Conservation (phyloP, 2,113 vertebrate species). For the Etheostoma cragini region DNA sequence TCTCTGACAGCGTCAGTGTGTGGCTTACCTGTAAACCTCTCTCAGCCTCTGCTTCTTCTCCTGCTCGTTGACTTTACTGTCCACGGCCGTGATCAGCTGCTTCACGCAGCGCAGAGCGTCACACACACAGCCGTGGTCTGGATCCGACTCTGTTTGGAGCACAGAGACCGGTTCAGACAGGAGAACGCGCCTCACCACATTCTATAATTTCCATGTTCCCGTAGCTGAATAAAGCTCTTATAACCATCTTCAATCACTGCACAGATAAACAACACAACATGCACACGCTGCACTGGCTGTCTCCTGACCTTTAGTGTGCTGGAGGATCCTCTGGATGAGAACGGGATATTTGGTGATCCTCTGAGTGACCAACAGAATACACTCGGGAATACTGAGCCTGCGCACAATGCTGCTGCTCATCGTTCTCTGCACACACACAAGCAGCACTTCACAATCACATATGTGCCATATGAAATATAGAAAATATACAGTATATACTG, state of each 20-base stretch:
- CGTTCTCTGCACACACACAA: slow-evolving; percentile 85
- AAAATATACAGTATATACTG: no score
- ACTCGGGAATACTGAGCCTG: slow-evolving; percentile 92
- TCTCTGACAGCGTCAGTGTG: no score
- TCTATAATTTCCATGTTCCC: not conserved
- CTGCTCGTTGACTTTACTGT: slow-evolving; percentile 90
- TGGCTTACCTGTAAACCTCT: slow-evolving; percentile 86
- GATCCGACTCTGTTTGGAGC: slow-evolving; percentile 84
- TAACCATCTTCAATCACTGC: not conserved
- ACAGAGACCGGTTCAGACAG: not conserved
- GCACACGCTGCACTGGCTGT: no score
- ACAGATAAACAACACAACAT: no score
- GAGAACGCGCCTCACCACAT: no score
- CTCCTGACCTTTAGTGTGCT: slow-evolving; percentile 90
- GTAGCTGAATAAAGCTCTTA: no score
- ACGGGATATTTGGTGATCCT: slow-evolving; percentile 96
- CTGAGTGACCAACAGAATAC: slow-evolving; percentile 93
- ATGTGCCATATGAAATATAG: no score
- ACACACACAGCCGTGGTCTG: slow-evolving; percentile 85
- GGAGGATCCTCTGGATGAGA: slow-evolving; percentile 91
- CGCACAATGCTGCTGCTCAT: slow-evolving; percentile 92
- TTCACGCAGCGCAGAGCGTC: slow-evolving; percentile 89
- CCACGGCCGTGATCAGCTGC: slow-evolving; percentile 89
- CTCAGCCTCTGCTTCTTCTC: slow-evolving; percentile 90
- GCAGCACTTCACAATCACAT: not conserved